These are phyloP conservation scores for Oxyscelio sp. DNA, from an alignment of 2,888 invertebrate genomes.

Conservation along the genomic window DNA sequence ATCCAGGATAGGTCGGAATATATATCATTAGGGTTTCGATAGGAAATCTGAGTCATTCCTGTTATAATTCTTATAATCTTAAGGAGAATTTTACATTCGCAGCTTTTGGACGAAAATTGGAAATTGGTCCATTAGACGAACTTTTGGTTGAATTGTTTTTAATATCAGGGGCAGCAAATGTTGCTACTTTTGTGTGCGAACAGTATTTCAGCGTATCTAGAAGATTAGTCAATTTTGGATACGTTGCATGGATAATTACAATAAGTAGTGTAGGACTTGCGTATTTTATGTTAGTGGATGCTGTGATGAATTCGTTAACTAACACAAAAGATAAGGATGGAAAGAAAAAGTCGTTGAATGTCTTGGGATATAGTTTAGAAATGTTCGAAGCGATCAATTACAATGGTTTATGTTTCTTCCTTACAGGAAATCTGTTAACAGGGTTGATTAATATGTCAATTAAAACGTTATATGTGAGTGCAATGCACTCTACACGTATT, in stretches of 20 bases:
- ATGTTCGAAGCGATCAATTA: constrained; percentile 93
- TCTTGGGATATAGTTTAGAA: constrained; percentile 86
- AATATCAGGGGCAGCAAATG: constrained; percentile 87
- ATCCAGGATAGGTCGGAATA: too few relatives aligned
- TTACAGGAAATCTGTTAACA: constrained; percentile 95
- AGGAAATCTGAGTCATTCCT: too few relatives aligned
- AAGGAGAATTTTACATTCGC: too few relatives aligned
- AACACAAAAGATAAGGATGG: too few relatives aligned
- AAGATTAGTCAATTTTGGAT: constrained; percentile 95
- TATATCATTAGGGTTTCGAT: too few relatives aligned
- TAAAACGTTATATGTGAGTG: constrained; percentile 90
- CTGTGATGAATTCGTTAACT: too few relatives aligned
- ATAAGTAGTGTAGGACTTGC: constrained; percentile 90
- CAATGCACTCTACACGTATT: constrained; percentile 79
- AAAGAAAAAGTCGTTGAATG: constrained; percentile 57
- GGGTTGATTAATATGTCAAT: constrained; percentile 94
- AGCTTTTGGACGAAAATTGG: too few relatives aligned
- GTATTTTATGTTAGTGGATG: constrained; percentile 89
- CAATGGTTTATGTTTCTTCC: constrained; percentile 95
- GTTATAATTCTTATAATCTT: too few relatives aligned
- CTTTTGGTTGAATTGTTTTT: too few relatives aligned
- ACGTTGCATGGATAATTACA: constrained; percentile 93
- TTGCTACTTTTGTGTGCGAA: constrained; percentile 89
- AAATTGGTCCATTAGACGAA: too few relatives aligned
- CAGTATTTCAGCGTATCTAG: constrained; percentile 91